Evolutionary conservation across 1,140 invertebrate species (phyloP).

Genomic region (Papilio polytes): DNA sequence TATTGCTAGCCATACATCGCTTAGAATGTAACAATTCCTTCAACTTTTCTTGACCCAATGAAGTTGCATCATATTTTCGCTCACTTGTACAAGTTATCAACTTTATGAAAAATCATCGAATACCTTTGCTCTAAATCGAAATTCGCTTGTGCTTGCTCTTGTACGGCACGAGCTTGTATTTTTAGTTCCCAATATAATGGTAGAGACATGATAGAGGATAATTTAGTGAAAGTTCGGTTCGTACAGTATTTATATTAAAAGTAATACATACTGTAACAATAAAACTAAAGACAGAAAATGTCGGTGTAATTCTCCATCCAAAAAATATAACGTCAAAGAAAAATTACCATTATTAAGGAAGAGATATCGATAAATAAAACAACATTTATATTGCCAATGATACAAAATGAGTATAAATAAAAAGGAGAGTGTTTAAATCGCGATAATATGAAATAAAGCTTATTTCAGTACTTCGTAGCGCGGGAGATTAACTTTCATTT

Average conservation of each 20-base stretch:
- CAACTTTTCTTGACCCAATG: neutral
- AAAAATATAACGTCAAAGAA: neutral
- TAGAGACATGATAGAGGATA: too few species aligned
- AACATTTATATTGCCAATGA: neutral
- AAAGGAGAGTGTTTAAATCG: neutral
- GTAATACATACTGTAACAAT: neutral
- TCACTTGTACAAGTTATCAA: neutral
- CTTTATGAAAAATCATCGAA: neutral
- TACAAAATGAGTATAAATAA: neutral
- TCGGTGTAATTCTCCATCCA: neutral
- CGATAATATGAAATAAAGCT: constrained; percentile 32
- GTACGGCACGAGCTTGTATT: neutral
- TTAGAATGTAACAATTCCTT: neutral
- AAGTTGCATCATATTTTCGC: neutral
- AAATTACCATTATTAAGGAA: neutral
- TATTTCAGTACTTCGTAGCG: constrained; percentile 7
- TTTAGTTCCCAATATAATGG: neutral
- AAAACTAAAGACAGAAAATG: too few species aligned
- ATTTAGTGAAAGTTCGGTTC: too few species aligned
- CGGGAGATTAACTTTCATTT: constrained; percentile 32
- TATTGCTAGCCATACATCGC: neutral
- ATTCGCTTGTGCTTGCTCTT: neutral
- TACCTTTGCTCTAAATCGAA: neutral
- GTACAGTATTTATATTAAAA: neutral
- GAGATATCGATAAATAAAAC: neutral